Base-by-base conservation (phyloP, 2,797 vertebrate species). In the Forpus xanthops region DNA sequence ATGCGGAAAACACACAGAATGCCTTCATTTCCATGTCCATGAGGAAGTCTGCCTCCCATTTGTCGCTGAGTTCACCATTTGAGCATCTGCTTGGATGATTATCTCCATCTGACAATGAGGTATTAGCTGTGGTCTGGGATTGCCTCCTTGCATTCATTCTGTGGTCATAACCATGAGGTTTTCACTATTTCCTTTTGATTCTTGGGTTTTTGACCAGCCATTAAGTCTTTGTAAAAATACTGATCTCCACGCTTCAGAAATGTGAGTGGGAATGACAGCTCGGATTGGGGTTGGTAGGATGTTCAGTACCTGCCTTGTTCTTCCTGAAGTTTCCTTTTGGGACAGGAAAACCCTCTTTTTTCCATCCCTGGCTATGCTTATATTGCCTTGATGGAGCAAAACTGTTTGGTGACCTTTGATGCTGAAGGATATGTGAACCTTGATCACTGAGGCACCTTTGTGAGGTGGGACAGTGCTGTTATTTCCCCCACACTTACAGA, bases 1-100 rank as follows among this genome's bases (percentile, higher is more conserved):
- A 84, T 71, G 95, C 42, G 77, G 82, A 92, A 94, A 95, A 74
- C 94, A 89, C 87, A 85, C 47, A 84, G 62, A 75, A 94, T 66
- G 75, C 83, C 72, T 93, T 77, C 3, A 1, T 93, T 90, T 84
- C 84, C 66, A 62, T 55, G 85, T 68, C 87, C 35, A 1, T 71
- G 64, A 76, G 66, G 73, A 55, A 47, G 47, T 60, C 66, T 89
- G 77, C 72, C 55, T 84, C 80, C 41, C 64, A 82, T 95, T 96
- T 5, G 44, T 95, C 85, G 86, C 88, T 4, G 0, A 71, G 55
- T 74, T 93, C 85, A 76, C 89, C 52, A 71, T 84, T 47, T 82
- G 80, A 60, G 80, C 93, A 18, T 77, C 84, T 91, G 62, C 50
- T 89, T 75, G 87, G 86, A 85, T 91, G 87, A 78, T 90, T 81